phyloP scores from a whole-genome alignment of 1,140 invertebrate species.

The Diachasmimorpha longicaudata region DNA sequence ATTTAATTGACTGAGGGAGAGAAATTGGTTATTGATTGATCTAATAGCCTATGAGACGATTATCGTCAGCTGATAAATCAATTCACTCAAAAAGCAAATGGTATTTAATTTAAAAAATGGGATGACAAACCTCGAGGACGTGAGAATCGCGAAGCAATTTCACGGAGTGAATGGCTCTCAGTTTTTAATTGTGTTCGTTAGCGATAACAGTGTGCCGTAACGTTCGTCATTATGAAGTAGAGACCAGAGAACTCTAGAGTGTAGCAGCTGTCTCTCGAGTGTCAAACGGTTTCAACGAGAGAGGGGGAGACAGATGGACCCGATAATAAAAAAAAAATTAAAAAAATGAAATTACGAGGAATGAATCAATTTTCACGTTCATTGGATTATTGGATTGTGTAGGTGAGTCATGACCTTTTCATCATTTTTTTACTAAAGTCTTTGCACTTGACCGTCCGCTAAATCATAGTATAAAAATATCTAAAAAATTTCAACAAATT shows the following conservation, averaged over 20 bases:
- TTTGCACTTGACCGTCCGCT: too few relatives aligned
- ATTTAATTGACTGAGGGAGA: too few relatives aligned
- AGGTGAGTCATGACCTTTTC: too few relatives aligned
- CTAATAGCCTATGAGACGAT: too few relatives aligned
- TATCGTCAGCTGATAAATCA: too few relatives aligned
- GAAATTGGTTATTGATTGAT: too few relatives aligned
- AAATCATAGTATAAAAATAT: too few relatives aligned
- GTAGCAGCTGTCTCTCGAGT: slow-evolving; percentile 15
- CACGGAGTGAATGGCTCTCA: slow-evolving; percentile 34
- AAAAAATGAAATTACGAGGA: neutral
- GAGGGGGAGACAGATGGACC: neutral
- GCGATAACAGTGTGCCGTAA: slow-evolving; percentile 32
- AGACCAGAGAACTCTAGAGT: slow-evolving; percentile 13
- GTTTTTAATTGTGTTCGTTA: slow-evolving; percentile 41
- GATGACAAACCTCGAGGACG: slow-evolving; percentile 14
- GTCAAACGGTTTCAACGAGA: neutral
- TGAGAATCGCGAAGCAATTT: slow-evolving; percentile 34
- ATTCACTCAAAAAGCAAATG: neutral
- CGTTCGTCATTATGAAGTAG: slow-evolving; percentile 32
- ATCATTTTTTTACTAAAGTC: too few relatives aligned
- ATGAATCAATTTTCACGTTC: too few relatives aligned
- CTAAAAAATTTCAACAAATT: too few relatives aligned
- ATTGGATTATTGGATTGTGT: too few relatives aligned
- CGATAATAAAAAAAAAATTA: neutral
- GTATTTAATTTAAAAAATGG: neutral